phyloP scores from a whole-genome alignment of 2,797 vertebrate genomes.

The Eremophila alpestris region DNA sequence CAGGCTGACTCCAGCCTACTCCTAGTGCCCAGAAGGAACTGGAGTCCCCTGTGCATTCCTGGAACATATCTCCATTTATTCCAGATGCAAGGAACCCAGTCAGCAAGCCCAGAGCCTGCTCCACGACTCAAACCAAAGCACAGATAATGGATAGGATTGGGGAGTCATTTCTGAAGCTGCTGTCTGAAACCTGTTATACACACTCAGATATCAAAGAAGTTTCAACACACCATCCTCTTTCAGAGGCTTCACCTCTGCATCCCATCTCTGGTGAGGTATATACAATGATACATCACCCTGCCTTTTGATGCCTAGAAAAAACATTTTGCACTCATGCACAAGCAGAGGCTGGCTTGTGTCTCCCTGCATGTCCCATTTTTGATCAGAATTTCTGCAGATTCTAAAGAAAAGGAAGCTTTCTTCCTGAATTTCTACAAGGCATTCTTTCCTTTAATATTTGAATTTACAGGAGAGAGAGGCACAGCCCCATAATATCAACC shows the following conservation, averaged over 20 bases:
- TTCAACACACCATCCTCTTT: not conserved
- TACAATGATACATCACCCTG: not conserved
- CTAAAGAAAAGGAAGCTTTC: not conserved
- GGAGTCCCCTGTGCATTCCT: not conserved
- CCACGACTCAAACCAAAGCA: rapidly evolving
- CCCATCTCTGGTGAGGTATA: no score
- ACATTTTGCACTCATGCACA: not conserved
- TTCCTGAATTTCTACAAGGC: not conserved
- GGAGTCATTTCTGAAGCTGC: rapidly evolving
- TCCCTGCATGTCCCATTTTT: not conserved
- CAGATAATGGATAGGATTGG: rapidly evolving
- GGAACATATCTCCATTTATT: rapidly evolving
- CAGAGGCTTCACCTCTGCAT: not conserved
- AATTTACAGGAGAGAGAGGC: not conserved
- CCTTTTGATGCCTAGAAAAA: not conserved
- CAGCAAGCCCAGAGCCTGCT: not conserved
- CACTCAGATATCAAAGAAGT: not conserved
- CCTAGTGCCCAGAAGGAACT: not conserved
- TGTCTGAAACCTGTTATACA: not conserved
- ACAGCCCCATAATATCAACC: not conserved
- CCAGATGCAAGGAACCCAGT: not conserved
- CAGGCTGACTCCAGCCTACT: not conserved
- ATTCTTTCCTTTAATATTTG: not conserved
- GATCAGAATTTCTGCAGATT: not conserved
- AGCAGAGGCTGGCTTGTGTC: not conserved